Evolutionary conservation across 2,113 vertebrate genomes (phyloP).

Genomic region (Hypomesus transpacificus): DNA sequence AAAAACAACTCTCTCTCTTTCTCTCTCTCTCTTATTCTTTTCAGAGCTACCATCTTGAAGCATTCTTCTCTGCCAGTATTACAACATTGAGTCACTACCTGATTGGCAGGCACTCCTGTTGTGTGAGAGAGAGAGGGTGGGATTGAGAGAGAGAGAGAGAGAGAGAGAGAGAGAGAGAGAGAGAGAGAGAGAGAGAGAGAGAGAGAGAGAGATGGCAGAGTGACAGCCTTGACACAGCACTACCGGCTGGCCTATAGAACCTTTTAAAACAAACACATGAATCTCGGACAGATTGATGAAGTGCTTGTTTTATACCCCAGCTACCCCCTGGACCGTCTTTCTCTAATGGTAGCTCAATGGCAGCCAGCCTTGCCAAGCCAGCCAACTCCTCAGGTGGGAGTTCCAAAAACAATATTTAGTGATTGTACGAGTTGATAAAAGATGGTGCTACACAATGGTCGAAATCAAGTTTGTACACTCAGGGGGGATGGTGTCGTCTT

Average conservation of each 20-base stretch:
- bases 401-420: not conserved
- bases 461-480: conserved; percentile 1
- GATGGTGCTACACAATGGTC: too few relatives aligned
- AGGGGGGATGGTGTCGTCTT: too few relatives aligned
- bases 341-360: too few relatives aligned
- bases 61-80: conserved; percentile 25
- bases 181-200: not conserved
- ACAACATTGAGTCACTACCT: conserved; percentile 50
- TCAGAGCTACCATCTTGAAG: conserved; percentile 4
- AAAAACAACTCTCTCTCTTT: not conserved
- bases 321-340: conserved; percentile 17
- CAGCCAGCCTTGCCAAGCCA: too few relatives aligned
- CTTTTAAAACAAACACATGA: conserved; percentile 23
- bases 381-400: too few relatives aligned
- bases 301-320: conserved; percentile 26
- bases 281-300: conserved; percentile 28
- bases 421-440: not conserved
- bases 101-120: too few relatives aligned
- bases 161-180: not conserved
- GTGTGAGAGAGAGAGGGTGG: too few relatives aligned
- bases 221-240: conserved; percentile 45
- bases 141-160: not conserved
- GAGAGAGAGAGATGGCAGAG: conserved; percentile 29
- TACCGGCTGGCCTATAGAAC: conserved; percentile 32
- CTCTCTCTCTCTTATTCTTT: not conserved